Evolutionary conservation across 1,140 invertebrate species (phyloP), one percentile per base, ranked within the genome.

Genomic region (Aphaenogaster floridana): DNA sequence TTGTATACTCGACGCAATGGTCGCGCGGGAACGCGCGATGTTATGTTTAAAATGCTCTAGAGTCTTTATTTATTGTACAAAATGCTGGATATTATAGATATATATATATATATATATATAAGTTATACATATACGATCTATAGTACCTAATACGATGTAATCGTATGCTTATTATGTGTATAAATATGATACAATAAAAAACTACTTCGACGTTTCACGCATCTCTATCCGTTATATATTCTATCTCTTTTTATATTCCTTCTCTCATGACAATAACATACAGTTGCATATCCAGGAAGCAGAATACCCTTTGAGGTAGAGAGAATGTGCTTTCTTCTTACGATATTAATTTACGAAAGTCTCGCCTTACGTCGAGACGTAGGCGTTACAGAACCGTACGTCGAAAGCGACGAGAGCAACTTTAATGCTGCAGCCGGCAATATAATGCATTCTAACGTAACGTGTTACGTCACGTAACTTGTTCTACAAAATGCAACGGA

Each of bases 31-130:
- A 59, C 69, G 83, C 77, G 84, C 87, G 85, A 89, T 77, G 88
- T 92, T 93, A 86, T 85, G 90, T 92, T 92, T 91, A 88, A 90
- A 92, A 90, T 81, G 89, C 88, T 92, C 91, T 91, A 92, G 86
- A 93, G 89, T 92, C 80, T 93, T 93, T 93, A 92, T 92, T 93
- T 93, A 92, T 92, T 92, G 91, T 93, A 91, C 92, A 91, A 87
- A 92, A 87, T 84, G 88, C 92, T 91, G 80, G 80, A 89, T 87
- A 88, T 89, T 81, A 78, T 78, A 80, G 54, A 88, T 74, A 87
- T 66, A 87, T 39, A 57, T 83, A 87, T 48, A 91, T 89, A 77
- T 89, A 72, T 48, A 80, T 15, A 48, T 36, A 78, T 81, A 83
- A 68, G 39, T 69, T 71, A 89, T 63, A 89, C 88, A 86, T 69